Evolutionary conservation across 2,113 vertebrate genomes (phyloP).

Genomic region (Butorides virescens): DNA sequence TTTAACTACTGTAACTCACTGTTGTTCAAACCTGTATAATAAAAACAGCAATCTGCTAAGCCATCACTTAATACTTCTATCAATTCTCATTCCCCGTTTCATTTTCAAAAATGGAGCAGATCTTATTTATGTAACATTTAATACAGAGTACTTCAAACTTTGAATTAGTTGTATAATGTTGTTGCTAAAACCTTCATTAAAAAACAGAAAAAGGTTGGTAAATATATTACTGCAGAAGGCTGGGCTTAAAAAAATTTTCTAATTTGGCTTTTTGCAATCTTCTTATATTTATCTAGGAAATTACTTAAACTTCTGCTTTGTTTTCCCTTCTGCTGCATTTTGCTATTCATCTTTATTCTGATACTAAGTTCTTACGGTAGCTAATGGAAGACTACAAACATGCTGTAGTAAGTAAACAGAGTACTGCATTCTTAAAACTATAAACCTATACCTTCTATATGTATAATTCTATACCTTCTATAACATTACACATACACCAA

Average conservation of each 20-base stretch:
- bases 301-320: neutral
- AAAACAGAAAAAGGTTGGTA: neutral
- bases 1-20: neutral
- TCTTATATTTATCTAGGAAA: neutral
- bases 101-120: neutral
- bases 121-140: neutral
- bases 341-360: neutral
- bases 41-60: neutral
- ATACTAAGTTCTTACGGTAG: neutral
- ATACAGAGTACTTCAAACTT: neutral
- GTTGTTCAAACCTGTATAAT: neutral
- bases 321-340: neutral
- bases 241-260: neutral
- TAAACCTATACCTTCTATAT: conserved; percentile 46
- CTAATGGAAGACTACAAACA: neutral
- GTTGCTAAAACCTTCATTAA: neutral
- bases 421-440: conserved; percentile 23
- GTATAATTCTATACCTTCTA: conserved; percentile 35
- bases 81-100: neutral
- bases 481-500: neutral
- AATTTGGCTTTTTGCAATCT: neutral
- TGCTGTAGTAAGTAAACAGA: conserved; percentile 39
- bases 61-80: neutral
- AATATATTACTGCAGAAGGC: neutral
- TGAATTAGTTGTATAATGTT: neutral